Percentiles rank a stretch among this genome's conserved stretches.
Conservation (phyloP, 2,113 vertebrate species). For the Clarias magur region DNA sequence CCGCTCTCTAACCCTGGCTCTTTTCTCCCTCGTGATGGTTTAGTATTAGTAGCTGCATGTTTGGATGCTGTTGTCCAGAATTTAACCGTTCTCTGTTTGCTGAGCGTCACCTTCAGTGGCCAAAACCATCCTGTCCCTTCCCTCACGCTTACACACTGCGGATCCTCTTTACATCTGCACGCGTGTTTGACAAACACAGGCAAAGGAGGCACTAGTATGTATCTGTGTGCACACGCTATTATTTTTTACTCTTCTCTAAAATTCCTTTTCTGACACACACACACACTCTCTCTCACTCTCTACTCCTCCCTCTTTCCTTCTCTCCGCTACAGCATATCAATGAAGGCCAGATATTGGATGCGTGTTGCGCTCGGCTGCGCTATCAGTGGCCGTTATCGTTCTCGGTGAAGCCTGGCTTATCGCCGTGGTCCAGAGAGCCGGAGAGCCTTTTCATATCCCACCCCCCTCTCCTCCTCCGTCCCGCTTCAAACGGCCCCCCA, state of each 20-base stretch:
- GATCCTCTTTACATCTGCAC: conserved; percentile 55
- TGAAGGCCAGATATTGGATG: conserved; percentile 88
- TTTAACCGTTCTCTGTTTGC: conserved; percentile 76
- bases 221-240: conserved; percentile 60
- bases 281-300: not conserved
- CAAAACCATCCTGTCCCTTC: not conserved
- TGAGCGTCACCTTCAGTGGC: not conserved
- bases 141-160: conserved; percentile 62
- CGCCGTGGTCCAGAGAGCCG: conserved; percentile 98
- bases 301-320: conserved; percentile 38
- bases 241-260: conserved; percentile 49
- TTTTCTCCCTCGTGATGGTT: conserved; percentile 56
- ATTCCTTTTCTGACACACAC: conserved; percentile 4
- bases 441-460: conserved; percentile 56
- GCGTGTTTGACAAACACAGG: conserved; percentile 17
- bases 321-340: conserved; percentile 59
- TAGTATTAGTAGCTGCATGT: conserved; percentile 82
- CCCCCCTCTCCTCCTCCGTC: conserved; percentile 75
- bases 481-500: conserved; percentile 94
- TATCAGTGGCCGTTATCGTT: conserved; percentile 99
- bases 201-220: conserved; percentile 26
- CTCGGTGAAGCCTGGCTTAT: conserved; percentile 99
- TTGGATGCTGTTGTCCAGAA: conserved; percentile 83
- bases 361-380: conserved; percentile 95
- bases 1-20: conserved; percentile 14